Percentiles rank a stretch among this genome's conserved stretches.
Conservation (phyloP, 2,113 vertebrate genomes). For the Alethe diademata region DNA sequence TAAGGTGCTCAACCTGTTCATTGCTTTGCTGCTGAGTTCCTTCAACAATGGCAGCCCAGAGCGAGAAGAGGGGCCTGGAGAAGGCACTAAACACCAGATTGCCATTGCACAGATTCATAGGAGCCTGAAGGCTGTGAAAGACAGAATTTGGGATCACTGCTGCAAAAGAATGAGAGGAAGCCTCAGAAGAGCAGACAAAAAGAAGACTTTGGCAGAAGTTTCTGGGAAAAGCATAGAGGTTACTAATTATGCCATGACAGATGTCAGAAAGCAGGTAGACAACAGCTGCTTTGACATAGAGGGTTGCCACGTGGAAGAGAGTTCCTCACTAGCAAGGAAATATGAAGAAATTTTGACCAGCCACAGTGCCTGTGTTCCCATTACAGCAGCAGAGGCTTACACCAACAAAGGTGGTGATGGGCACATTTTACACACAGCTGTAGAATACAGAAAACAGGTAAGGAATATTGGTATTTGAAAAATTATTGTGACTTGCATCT, state of each 20-base stretch:
- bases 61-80: conserved; percentile 73
- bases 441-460: conserved; percentile 59
- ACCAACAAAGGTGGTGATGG: not conserved
- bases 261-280: conserved; percentile 38
- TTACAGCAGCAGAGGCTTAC: conserved; percentile 75
- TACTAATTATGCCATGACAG: conserved; percentile 59
- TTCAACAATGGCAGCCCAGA: conserved; percentile 83
- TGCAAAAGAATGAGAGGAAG: not conserved
- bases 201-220: not conserved
- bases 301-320: conserved; percentile 53
- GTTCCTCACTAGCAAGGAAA: conserved; percentile 56
- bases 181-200: not conserved
- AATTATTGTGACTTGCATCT: not conserved
- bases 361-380: conserved; percentile 72
- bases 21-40: conserved; percentile 91
- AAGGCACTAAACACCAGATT: conserved; percentile 84
- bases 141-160: not conserved
- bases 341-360: conserved; percentile 74
- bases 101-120: conserved; percentile 78
- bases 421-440: not conserved
- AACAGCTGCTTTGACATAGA: conserved; percentile 54
- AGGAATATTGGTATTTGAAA: not conserved
- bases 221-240: conserved; percentile 24
- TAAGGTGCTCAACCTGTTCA: conserved; percentile 93
- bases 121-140: conserved; percentile 62